These are phyloP conservation scores for Torymus texanus DNA, from an alignment of 2,888 invertebrate species.

Conservation along the genomic window DNA sequence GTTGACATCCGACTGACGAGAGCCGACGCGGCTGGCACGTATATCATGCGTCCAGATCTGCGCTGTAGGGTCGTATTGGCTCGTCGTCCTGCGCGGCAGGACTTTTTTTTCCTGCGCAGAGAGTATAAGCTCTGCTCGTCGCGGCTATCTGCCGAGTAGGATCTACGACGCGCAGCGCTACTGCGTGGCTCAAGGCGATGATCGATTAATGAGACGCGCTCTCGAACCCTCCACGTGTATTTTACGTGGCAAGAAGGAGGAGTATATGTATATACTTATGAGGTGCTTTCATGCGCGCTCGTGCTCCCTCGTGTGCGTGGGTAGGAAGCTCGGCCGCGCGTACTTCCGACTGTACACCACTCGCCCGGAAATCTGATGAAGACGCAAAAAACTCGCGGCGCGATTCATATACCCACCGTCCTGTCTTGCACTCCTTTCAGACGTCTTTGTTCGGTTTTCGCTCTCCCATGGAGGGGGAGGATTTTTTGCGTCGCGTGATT, in stretches of 20 bases:
- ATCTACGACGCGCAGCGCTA: constrained; percentile 34
- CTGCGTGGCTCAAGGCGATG: constrained; percentile 40
- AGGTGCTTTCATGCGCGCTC: background rate
- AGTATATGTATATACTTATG: too few relatives aligned
- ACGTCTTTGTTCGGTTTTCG: background rate
- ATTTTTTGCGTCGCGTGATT: background rate
- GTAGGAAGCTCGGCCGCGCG: constrained; percentile 8
- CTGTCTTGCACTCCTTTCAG: too few relatives aligned
- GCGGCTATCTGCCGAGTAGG: constrained; percentile 39
- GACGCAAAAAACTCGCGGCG: constrained; percentile 41
- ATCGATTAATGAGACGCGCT: constrained; percentile 53
- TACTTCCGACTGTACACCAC: constrained; percentile 44
- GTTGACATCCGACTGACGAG: constrained; percentile 69
- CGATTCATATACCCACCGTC: too few relatives aligned
- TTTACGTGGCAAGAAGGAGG: background rate
- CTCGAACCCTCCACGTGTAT: background rate
- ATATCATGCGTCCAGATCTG: constrained; percentile 49
- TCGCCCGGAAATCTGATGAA: constrained; percentile 51
- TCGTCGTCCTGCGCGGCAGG: constrained; percentile 31
- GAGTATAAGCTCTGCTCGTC: background rate
- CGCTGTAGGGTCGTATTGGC: constrained; percentile 53
- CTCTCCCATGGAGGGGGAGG: background rate
- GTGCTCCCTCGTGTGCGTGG: background rate
- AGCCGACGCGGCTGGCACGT: constrained; percentile 34
- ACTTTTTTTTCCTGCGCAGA: constrained; percentile 14